phyloP scores from a whole-genome alignment of 2,888 invertebrate species.

The Silvanus unidentatus region DNA sequence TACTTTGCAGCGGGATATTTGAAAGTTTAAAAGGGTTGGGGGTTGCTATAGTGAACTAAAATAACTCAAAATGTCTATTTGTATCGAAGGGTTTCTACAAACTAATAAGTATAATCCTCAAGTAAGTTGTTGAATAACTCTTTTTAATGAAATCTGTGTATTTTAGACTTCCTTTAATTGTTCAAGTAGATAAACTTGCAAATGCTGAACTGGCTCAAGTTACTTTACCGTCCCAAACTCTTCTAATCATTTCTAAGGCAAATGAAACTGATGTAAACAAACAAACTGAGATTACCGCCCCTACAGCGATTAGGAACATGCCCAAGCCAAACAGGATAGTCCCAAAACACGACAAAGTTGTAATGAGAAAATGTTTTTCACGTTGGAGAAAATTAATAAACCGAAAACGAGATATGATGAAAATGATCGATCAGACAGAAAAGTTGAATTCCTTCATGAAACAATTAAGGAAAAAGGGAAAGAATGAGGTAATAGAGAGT shows the following conservation, averaged over 20 bases:
- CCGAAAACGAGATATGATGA: constrained; percentile 18
- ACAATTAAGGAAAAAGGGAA: constrained; percentile 25
- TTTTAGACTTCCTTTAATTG: constrained; percentile 19
- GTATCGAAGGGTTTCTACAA: too few relatives aligned
- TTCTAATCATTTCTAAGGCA: constrained; percentile 5
- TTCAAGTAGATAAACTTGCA: constrained; percentile 20
- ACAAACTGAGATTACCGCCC: not conserved
- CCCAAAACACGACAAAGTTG: not conserved
- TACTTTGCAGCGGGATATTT: too few relatives aligned
- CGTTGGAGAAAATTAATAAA: constrained; percentile 23
- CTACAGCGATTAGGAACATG: not conserved
- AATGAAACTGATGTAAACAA: constrained; percentile 10
- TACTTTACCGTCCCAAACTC: constrained; percentile 8
- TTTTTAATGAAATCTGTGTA: too few relatives aligned
- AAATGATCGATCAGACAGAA: constrained; percentile 19
- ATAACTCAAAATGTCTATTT: too few relatives aligned
- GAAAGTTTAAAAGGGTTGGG: too few relatives aligned
- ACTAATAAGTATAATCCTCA: too few relatives aligned
- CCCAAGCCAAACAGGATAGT: too few relatives aligned
- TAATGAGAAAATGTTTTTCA: constrained; percentile 23
- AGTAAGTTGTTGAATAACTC: too few relatives aligned
- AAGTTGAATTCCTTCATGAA: constrained; percentile 34
- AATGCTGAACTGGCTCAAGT: constrained; percentile 17
- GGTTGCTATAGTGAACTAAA: too few relatives aligned
- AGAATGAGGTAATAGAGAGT: constrained; percentile 8